phyloP scores from a whole-genome alignment of 2,797 vertebrate species.

The Coregonus ussuriensis region DNA sequence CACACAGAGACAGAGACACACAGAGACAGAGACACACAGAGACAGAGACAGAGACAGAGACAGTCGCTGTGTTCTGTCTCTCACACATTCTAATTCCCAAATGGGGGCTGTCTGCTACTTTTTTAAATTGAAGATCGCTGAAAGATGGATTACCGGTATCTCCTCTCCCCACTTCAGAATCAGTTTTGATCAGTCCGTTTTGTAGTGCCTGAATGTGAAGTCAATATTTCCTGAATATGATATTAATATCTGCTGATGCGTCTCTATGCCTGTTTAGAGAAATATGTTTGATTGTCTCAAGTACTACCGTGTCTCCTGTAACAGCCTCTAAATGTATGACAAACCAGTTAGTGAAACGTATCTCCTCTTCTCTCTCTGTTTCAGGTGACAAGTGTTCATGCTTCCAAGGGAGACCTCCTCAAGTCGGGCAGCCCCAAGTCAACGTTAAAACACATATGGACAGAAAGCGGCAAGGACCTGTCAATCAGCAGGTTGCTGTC shows the following conservation, averaged over 20 bases:
- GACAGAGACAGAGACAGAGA: background rate
- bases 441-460: conserved; percentile 96
- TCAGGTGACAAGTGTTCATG: conserved; percentile 87
- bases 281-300: conserved; percentile 25
- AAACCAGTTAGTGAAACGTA: conserved; percentile 33
- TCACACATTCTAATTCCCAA: conserved; percentile 46
- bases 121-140: conserved; percentile 56
- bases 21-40: too few relatives aligned
- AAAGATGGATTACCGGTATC: conserved; percentile 49
- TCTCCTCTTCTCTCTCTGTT: conserved; percentile 26
- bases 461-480: conserved; percentile 96
- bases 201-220: conserved; percentile 38
- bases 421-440: conserved; percentile 93
- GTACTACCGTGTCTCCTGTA: conserved; percentile 19
- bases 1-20: too few relatives aligned
- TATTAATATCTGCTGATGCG: conserved; percentile 39
- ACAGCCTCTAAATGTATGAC: background rate
- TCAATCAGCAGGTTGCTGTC: conserved; percentile 96
- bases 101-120: conserved; percentile 42
- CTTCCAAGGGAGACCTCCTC: conserved; percentile 89
- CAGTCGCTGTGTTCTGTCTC: conserved; percentile 45
- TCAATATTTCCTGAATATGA: conserved; percentile 56
- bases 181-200: conserved; percentile 56
- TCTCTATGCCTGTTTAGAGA: conserved; percentile 16
- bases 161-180: conserved; percentile 18